Evolutionary conservation across 2,797 vertebrate genomes (phyloP).

Genomic region (Sitta carolinensis): DNA sequence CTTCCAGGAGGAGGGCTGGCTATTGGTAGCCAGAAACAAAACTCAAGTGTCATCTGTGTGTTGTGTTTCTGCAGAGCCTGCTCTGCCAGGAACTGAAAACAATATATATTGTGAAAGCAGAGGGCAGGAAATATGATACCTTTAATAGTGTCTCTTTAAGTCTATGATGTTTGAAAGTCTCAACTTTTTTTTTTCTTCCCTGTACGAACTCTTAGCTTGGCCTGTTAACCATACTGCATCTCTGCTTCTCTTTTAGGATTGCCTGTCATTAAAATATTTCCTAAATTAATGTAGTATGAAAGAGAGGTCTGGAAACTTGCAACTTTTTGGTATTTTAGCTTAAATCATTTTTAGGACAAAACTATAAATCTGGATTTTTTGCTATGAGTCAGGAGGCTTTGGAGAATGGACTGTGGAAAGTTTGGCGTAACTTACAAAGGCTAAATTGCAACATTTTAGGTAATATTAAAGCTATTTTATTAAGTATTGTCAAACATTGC

Average conservation of each 20-base stretch:
- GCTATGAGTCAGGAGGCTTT: constrained; percentile 27
- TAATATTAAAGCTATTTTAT: constrained; percentile 61
- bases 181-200: neutral
- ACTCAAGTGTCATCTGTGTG: neutral
- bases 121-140: neutral
- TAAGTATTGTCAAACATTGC: constrained; percentile 58
- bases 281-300: constrained; percentile 51
- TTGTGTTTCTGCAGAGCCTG: neutral
- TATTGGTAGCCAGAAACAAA: neutral
- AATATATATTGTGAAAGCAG: neutral
- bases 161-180: neutral
- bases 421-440: constrained; percentile 43
- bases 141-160: neutral
- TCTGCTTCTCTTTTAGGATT: constrained; percentile 52
- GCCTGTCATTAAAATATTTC: constrained; percentile 64
- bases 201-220: neutral
- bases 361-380: constrained; percentile 25
- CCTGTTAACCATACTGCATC: neutral
- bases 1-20: neutral
- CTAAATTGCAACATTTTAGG: constrained; percentile 58
- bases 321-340: constrained; percentile 14
- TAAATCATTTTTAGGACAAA: constrained; percentile 47
- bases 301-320: constrained; percentile 38
- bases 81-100: neutral
- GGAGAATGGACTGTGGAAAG: constrained; percentile 53